Base-by-base conservation (phyloP, 1,140 invertebrate genomes). In the Monochamus saltuarius region DNA sequence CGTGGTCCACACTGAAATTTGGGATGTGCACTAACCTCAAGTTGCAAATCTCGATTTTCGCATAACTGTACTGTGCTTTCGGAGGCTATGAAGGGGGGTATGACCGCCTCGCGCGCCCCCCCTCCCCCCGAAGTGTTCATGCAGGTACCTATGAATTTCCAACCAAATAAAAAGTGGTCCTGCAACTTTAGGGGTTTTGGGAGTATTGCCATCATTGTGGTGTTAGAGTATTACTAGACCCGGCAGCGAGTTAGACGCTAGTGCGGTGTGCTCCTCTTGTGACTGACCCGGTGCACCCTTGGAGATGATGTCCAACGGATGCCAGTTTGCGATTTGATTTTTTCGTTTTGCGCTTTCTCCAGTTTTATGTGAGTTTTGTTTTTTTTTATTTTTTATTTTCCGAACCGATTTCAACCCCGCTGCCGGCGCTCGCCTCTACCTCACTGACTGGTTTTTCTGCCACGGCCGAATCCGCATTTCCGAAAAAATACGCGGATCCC, bases 211-310 rank as follows among this genome's bases (percentile, higher is more conserved):
- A 74, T 68, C 64, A 71, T 73, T 70, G 70, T 43, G 71, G 70
- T 67, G 73, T 76, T 76, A 76, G 74, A 76, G 74, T 76, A 75
- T 76, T 76, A 70, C 74, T 76, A 76, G 74, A 75, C 73, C 71
- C 73, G 73, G 73, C 69, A 66, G 68, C 68, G 69, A 69, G 66
- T 76, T 76, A 76, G 74, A 75, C 74, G 71, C 59, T 72, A 65
- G 66, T 66, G 64, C 37, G 11, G 61, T 61, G 66, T 47, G 34
- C 13, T 29, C 22, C 49, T 19, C 45, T 8, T 51, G 38, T 50
- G 14, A 54, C 40, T 19, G 50, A 56, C 58, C 39, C 56, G 62
- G 57, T 64, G 62, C 58, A 43, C 42, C 59, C 42, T 39, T 59
- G 64, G 51, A 56, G 61, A 61, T 56, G 65, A 47, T 61, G 46